Conservation (phyloP, 2,888 invertebrate species). For the Hypselothyrea guttata region DNA sequence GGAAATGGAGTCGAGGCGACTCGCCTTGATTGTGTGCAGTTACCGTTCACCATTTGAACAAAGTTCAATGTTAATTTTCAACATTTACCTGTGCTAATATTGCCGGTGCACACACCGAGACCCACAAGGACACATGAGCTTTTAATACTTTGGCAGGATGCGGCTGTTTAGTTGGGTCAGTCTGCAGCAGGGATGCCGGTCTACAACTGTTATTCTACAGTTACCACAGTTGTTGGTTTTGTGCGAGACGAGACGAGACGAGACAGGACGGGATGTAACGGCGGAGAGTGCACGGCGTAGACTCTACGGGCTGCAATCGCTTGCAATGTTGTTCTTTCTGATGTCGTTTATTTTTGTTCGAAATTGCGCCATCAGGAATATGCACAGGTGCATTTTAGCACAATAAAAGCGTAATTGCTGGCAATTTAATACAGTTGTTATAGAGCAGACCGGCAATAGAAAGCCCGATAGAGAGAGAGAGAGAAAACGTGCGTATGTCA, state of each 20-base stretch:
- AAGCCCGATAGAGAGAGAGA: no score
- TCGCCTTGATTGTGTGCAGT: conserved; percentile 29
- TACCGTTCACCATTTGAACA: conserved; percentile 48
- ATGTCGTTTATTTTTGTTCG: conserved; percentile 78
- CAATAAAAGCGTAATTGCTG: conserved; percentile 78
- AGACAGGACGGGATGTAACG: not conserved
- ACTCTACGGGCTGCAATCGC: conserved; percentile 16
- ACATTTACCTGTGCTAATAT: conserved; percentile 77
- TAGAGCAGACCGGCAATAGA: conserved; percentile 7
- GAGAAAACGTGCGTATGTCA: conserved; percentile 28
- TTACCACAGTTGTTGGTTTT: conserved; percentile 74
- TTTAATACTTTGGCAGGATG: conserved; percentile 47
- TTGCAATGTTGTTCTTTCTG: conserved; percentile 73
- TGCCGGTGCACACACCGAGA: conserved; percentile 43
- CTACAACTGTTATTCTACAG: conserved; percentile 66
- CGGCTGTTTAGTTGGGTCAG: conserved; percentile 21
- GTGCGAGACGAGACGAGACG: conserved; percentile 30
- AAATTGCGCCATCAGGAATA: conserved; percentile 79
- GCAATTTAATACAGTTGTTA: conserved; percentile 74
- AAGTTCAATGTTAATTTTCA: conserved; percentile 78
- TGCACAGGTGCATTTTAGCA: conserved; percentile 78
- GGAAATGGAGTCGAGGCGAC: conserved; percentile 17
- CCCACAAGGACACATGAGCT: conserved; percentile 36
- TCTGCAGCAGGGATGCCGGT: conserved; percentile 1
- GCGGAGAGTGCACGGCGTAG: not conserved